Evolutionary conservation across 2,888 invertebrate genomes (phyloP).

Genomic region (Dasypolia templi): DNA sequence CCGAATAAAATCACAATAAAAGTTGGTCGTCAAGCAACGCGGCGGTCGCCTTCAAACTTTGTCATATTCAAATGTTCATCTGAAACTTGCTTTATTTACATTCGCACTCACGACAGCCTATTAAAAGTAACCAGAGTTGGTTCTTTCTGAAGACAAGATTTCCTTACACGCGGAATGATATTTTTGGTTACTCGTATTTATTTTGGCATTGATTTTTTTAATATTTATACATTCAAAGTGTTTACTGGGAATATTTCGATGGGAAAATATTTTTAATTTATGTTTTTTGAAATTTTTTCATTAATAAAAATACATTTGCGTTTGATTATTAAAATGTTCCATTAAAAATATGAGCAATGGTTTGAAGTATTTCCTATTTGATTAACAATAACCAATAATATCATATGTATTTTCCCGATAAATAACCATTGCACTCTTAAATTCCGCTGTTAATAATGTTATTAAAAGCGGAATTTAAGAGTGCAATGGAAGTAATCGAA

Average conservation of each 20-base stretch:
- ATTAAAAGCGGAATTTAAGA: conserved; percentile 69
- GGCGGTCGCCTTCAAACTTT: conserved; percentile 68
- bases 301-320: neutral
- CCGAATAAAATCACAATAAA: conserved; percentile 72
- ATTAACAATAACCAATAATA: conserved; percentile 9
- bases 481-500: conserved; percentile 64
- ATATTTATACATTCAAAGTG: neutral
- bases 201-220: neutral
- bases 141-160: conserved; percentile 4
- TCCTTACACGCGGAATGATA: neutral
- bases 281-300: neutral
- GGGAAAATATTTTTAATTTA: neutral
- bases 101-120: conserved; percentile 66
- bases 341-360: neutral
- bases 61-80: conserved; percentile 73
- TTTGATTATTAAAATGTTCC: neutral
- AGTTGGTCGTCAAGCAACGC: conserved; percentile 65
- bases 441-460: too few relatives aligned
- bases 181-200: neutral
- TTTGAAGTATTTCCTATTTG: neutral
- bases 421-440: too few relatives aligned
- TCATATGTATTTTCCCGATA: conserved; percentile 15
- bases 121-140: conserved; percentile 50
- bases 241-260: neutral
- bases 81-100: conserved; percentile 70